phyloP scores from a whole-genome alignment of 2,797 vertebrate genomes.

The Potorous gilbertii region DNA sequence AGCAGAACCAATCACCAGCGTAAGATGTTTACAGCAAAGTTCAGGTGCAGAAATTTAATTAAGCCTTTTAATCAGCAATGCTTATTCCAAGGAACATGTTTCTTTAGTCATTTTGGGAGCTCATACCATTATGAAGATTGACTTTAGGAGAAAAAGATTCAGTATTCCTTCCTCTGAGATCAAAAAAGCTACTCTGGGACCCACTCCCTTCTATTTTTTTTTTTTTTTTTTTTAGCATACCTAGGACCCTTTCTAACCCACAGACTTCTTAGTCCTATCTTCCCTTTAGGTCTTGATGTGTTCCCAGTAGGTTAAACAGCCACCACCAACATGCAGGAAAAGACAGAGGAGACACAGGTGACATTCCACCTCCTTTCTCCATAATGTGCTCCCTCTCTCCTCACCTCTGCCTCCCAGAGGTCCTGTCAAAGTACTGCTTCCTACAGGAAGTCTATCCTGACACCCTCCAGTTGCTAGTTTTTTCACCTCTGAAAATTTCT shows the following conservation, averaged over 20 bases:
- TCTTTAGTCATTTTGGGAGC: constrained; percentile 71
- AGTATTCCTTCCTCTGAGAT: not conserved
- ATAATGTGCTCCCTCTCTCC: not conserved
- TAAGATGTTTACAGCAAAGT: constrained; percentile 69
- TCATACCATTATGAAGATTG: not conserved
- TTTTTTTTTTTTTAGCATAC: not conserved
- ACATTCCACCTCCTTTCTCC: not conserved
- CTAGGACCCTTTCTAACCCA: constrained; percentile 14
- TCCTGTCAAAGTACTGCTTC: not conserved
- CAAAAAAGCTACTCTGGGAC: not conserved
- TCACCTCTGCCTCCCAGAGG: not conserved
- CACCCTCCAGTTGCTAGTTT: not conserved
- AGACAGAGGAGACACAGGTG: constrained; percentile 9
- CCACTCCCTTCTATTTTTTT: not conserved
- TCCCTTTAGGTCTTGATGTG: constrained; percentile 34
- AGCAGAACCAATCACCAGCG: constrained; percentile 42
- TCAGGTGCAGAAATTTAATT: constrained; percentile 66
- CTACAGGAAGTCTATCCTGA: not conserved
- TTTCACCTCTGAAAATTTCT: not conserved
- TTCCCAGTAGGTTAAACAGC: constrained; percentile 3
- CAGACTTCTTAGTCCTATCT: constrained; percentile 6
- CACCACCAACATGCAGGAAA: constrained; percentile 49
- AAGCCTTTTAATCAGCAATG: constrained; percentile 55
- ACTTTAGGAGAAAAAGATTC: constrained; percentile 32
- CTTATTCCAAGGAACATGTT: constrained; percentile 69